These are phyloP conservation scores for Helicoverpa armigera DNA, from an alignment of 1,140 invertebrate genomes.

Conservation along the genomic window DNA sequence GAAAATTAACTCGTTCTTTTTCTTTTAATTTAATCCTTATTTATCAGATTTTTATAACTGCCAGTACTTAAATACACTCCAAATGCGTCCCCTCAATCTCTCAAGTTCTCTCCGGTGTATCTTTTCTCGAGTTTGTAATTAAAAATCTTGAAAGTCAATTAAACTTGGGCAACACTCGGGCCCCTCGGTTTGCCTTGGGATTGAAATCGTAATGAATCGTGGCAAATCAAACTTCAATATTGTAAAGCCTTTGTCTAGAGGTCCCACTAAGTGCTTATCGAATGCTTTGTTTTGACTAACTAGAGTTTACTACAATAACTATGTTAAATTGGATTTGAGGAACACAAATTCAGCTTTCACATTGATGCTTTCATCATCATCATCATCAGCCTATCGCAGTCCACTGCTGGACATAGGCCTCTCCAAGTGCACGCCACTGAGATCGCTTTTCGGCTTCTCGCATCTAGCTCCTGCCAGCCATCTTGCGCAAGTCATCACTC, in stretches of 20 bases:
- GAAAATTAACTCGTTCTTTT: no score
- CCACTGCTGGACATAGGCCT: no score
- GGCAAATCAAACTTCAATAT: slow-evolving; percentile 70
- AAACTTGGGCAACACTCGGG: slow-evolving; percentile 68
- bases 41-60: background rate
- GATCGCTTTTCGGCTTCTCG: no score
- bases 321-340: no score
- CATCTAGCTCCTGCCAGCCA: no score
- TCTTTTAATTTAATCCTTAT: no score
- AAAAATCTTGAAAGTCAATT: slow-evolving; percentile 85
- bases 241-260: slow-evolving; percentile 35
- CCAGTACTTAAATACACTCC: background rate
- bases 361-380: no score
- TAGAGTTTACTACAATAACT: background rate
- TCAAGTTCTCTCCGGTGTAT: slow-evolving; percentile 68
- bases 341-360: no score
- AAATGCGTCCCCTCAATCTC: slow-evolving; percentile 46
- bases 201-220: slow-evolving; percentile 70
- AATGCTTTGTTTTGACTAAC: background rate
- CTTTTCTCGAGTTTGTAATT: slow-evolving; percentile 82
- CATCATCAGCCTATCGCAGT: no score
- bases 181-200: slow-evolving; percentile 58
- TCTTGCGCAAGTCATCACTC: no score
- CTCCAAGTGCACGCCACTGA: no score
- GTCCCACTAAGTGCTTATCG: background rate